Conservation (phyloP, 2,888 invertebrate species). For the Xestia rhomboidea region DNA sequence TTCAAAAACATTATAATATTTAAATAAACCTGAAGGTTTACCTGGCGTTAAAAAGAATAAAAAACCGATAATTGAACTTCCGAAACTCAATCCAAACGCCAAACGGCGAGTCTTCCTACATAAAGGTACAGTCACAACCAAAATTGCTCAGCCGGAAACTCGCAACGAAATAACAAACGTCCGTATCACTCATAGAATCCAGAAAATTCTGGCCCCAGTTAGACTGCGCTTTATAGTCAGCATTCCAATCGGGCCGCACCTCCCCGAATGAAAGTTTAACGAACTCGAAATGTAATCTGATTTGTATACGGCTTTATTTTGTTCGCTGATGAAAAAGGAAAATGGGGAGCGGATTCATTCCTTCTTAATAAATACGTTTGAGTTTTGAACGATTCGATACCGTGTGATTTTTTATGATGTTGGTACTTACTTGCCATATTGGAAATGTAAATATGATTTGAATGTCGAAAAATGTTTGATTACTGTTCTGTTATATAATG, state of each 20-base stretch:
- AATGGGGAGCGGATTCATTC: constrained; percentile 45
- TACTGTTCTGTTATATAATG: constrained; percentile 23
- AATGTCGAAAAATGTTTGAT: constrained; percentile 49
- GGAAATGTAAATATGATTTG: constrained; percentile 43
- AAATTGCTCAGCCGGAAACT: constrained; percentile 14
- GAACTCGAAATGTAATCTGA: constrained; percentile 83
- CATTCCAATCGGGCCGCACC: constrained; percentile 77
- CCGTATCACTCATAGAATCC: constrained; percentile 22
- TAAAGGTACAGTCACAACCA: constrained; percentile 2
- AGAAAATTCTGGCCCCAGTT: constrained; percentile 54
- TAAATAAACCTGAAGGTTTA: background rate
- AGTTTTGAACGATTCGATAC: constrained; percentile 51
- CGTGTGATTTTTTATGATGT: constrained; percentile 46
- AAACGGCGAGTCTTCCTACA: background rate
- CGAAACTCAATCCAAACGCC: background rate
- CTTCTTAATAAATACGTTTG: constrained; percentile 57
- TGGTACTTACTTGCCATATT: constrained; percentile 26
- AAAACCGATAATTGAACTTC: background rate
- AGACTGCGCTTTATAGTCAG: constrained; percentile 69
- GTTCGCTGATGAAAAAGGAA: constrained; percentile 64
- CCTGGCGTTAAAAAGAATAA: background rate
- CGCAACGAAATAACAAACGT: constrained; percentile 36
- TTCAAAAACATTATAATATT: background rate
- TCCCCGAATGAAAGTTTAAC: constrained; percentile 81
- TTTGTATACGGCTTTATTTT: constrained; percentile 79